Base-by-base conservation (phyloP, 2,888 invertebrate genomes). In the Diadromus collaris region DNA sequence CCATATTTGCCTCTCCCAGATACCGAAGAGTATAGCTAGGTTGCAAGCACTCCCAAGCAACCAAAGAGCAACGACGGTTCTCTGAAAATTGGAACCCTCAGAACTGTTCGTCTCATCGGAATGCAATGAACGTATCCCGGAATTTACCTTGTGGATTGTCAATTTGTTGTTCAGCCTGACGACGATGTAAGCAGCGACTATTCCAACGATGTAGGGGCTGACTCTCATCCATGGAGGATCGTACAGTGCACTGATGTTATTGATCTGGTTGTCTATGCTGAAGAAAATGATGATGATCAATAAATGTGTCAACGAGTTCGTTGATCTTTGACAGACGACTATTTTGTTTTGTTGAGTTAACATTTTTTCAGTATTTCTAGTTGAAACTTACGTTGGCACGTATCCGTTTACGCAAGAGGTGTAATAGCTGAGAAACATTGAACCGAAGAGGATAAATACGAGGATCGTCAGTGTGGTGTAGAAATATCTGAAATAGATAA, bases 121-220 rank as follows among this genome's bases (percentile, higher is more conserved):
- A 2, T 48, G 21, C 48, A 21, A 21, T 3, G 7, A 48, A 19
- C 54, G 27, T 6, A 13, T 6, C 3, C 2, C 27, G 19, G 10
- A 34, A 72, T 74, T 79, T 85, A 90, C 90, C 83, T 60, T 88
- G 68, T 82, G 80, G 2, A 89, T 64, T 5, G 38, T 56, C 34
- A 90, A 77, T 75, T 86, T 84, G 32, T 85, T 84, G 46, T 89
- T 86, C 38, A 88, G 72, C 68, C 91, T 89, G 44, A 84, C 67
- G 29, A 92, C 81, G 65, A 92, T 80, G 85, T 92, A 93, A 3
- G 92, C 93, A 0, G 92, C 91, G 2, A 81, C 92, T 92, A 91
- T 87, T 63, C 91, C 91, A 29, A 91, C 81, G 32, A 91, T 81
- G 74, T 91, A 91, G 3, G 91, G 91, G 29, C 89, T 87, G 46